These are phyloP conservation scores for Galerucella calmariensis DNA, from an alignment of 2,888 invertebrate species.

Conservation along the genomic window DNA sequence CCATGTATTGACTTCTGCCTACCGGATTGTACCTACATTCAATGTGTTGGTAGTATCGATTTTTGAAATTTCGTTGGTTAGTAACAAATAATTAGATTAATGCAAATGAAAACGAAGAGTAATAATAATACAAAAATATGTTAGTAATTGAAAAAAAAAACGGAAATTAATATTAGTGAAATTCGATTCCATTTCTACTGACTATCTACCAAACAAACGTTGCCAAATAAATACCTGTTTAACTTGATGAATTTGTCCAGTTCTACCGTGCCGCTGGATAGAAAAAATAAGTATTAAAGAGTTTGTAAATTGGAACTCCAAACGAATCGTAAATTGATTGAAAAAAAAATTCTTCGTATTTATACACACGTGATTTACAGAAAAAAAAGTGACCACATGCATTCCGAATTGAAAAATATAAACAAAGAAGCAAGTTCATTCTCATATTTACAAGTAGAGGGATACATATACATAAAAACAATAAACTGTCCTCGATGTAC, in stretches of 20 bases:
- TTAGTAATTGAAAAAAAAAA: neutral
- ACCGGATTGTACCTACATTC: too few species aligned
- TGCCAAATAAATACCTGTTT: conserved; percentile 64
- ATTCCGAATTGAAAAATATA: conserved; percentile 5
- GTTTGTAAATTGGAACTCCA: neutral
- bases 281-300: conserved; percentile 58
- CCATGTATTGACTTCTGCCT: too few species aligned
- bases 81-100: neutral
- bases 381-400: conserved; percentile 5
- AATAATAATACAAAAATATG: neutral
- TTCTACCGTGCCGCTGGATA: conserved; percentile 61
- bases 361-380: neutral
- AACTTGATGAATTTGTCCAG: conserved; percentile 60
- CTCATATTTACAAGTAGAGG: neutral
- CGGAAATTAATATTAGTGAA: neutral
- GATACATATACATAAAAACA: neutral
- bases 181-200: conserved; percentile 22
- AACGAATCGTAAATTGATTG: neutral
- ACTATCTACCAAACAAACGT: conserved; percentile 31
- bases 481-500: too few species aligned
- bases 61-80: too few species aligned
- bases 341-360: neutral
- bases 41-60: too few species aligned
- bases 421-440: neutral
- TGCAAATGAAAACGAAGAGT: neutral